Percentiles rank a stretch among this genome's conserved stretches.
Conservation (phyloP, 2,888 invertebrate genomes). For the Chalcosyrphus nemorum region DNA sequence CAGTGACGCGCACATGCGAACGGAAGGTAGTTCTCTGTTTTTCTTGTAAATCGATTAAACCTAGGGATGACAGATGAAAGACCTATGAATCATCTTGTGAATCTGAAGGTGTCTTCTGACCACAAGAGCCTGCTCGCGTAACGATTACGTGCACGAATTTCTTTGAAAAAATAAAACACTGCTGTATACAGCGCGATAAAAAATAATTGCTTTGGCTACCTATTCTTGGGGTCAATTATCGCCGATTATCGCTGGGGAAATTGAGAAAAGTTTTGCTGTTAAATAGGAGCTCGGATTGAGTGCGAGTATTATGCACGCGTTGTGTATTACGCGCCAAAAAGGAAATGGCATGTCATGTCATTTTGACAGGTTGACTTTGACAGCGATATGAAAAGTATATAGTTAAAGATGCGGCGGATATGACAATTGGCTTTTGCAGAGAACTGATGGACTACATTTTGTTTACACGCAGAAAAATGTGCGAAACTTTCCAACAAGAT, state of each 20-base stretch:
- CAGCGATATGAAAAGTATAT: neutral
- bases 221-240: constrained; percentile 64
- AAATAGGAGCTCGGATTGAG: constrained; percentile 4
- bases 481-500: neutral
- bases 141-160: constrained; percentile 65
- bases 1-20: constrained; percentile 21
- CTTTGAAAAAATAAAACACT: constrained; percentile 4
- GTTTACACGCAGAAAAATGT: neutral
- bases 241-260: constrained; percentile 49
- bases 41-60: constrained; percentile 57
- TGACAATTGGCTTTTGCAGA: neutral
- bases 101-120: constrained; percentile 26
- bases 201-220: constrained; percentile 31
- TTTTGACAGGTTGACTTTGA: constrained; percentile 57
- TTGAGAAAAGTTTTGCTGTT: neutral
- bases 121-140: constrained; percentile 23
- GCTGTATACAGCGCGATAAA: constrained; percentile 1
- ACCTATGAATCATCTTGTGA: neutral
- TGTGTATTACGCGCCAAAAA: constrained; percentile 34
- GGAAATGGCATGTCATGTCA: constrained; percentile 60
- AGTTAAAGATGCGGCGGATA: neutral
- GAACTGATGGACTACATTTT: neutral
- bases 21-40: constrained; percentile 47
- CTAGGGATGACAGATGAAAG: constrained; percentile 46
- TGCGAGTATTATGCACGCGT: constrained; percentile 31